Evolutionary conservation across 2,888 invertebrate species (phyloP), one percentile per base, ranked within the genome.

Genomic region (Stenchaetothrips biformis): DNA sequence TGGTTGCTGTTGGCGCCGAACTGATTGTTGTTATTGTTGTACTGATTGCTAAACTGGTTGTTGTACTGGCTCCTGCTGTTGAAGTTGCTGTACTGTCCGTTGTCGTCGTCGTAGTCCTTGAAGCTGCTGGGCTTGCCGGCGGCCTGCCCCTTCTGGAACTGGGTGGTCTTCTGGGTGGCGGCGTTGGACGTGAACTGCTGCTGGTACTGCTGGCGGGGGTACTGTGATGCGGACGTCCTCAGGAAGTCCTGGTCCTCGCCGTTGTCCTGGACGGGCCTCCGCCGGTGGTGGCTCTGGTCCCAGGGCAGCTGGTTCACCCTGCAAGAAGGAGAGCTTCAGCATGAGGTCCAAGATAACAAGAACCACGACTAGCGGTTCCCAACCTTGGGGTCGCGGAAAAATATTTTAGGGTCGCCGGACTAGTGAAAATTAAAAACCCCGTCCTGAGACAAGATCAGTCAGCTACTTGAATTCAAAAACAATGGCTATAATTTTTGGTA

Each of bases 181-280:
- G 11, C 11, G 67, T 2, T 74, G 67, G 37, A 37, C 37, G 21
- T 74, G 25, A 74, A 74, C 67, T 21, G 21, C 67, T 74, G 67
- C 25, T 74, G 67, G 67, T 74, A 74, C 67, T 74, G 67, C 67
- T 74, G 67, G 1, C 67, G 67, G 7, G 67, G 67, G 67, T 74
- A 74, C 25, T 74, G 67, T 7, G 67, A 74, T 2, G 67, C n/a
- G 21, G 67, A n/a, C 25, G 67, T 74, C 67, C 25, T 74, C 21
- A 74, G 25, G 67, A 74, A 74, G 67, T 74, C 67, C 25, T 74
- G 37, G 2, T 37, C 21, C 67, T 74, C 67, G 25, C 13, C 59
- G 59, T 9, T 59, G 59, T 74, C 67, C 21, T 74, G 67, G 21
- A n/a, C 25, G 21, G 67, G 67, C n/a, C 67, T n/a, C n/a, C 25